Conservation (phyloP, 2,888 invertebrate species). For the Ditylenchus weischeri region DNA sequence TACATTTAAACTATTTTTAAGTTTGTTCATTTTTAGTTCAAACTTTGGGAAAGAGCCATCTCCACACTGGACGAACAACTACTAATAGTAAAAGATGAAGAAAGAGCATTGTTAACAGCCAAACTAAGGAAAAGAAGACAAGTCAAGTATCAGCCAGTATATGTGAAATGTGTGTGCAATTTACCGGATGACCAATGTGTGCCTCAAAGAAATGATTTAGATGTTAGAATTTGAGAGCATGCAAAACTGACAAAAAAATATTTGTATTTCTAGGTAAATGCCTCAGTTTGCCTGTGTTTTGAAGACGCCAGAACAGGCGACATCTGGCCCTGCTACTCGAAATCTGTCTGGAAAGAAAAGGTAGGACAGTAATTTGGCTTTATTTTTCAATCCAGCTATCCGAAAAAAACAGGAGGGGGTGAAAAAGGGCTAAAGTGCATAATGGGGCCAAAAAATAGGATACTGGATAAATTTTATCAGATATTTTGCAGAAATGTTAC, state of each 20-base stretch:
- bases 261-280: slow-evolving; percentile 40
- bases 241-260: not conserved
- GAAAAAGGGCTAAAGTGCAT: too few species aligned
- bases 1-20: not conserved
- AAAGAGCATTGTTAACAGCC: slow-evolving; percentile 9
- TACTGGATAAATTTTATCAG: too few species aligned
- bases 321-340: slow-evolving; percentile 58
- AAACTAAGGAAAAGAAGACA: slow-evolving; percentile 37
- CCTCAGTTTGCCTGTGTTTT: slow-evolving; percentile 56
- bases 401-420: too few species aligned
- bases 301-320: slow-evolving; percentile 55
- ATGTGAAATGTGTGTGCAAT: slow-evolving; percentile 41
- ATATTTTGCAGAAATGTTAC: slow-evolving; percentile 42
- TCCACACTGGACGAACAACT: slow-evolving; percentile 40
- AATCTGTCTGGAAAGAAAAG: slow-evolving; percentile 52
- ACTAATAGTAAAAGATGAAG: slow-evolving; percentile 17
- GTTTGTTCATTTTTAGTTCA: slow-evolving; percentile 40
- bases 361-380: slow-evolving; percentile 20
- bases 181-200: slow-evolving; percentile 54
- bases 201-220: slow-evolving; percentile 55
- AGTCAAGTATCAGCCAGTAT: slow-evolving; percentile 54
- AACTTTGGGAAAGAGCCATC: slow-evolving; percentile 52
- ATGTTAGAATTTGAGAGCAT: slow-evolving; percentile 31
- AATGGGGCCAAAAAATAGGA: too few species aligned
- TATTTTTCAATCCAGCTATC: too few species aligned